A percentile compares a stretch with the other conserved stretches of the same genome.
phyloP scores from a whole-genome alignment of 2,888 invertebrate species.

The Epirrhoe tristata region DNA sequence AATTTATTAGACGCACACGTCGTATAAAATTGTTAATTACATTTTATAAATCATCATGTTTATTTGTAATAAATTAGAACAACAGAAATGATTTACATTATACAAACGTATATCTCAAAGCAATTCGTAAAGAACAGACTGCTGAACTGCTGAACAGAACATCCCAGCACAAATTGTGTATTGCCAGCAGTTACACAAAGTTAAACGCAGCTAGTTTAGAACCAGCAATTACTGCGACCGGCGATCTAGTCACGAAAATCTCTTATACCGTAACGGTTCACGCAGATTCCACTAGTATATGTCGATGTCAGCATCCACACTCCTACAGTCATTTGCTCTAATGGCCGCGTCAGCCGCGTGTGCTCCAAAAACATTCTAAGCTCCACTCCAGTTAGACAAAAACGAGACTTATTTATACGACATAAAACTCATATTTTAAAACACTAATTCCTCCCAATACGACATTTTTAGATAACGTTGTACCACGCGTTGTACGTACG shows the following conservation, averaged over 20 bases:
- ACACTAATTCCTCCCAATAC: slow-evolving; percentile 26
- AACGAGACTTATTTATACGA: slow-evolving; percentile 41
- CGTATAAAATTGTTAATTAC: no score
- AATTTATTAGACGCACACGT: no score
- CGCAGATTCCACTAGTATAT: slow-evolving; percentile 59
- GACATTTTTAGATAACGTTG: slow-evolving; percentile 33
- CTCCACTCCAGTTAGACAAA: slow-evolving; percentile 35
- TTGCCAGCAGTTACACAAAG: slow-evolving; percentile 24
- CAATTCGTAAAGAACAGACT: background rate
- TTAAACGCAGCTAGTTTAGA: slow-evolving; percentile 35
- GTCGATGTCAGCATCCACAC: slow-evolving; percentile 60
- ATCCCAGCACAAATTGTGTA: slow-evolving; percentile 1
- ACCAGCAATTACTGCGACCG: slow-evolving; percentile 58
- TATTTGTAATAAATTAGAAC: background rate
- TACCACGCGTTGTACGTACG: no score
- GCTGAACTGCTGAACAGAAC: slow-evolving; percentile 9
- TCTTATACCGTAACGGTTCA: slow-evolving; percentile 62
- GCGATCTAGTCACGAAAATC: slow-evolving; percentile 70
- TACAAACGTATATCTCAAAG: background rate
- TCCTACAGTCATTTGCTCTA: slow-evolving; percentile 70
- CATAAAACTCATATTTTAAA: slow-evolving; percentile 45
- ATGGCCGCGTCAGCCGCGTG: slow-evolving; percentile 58
- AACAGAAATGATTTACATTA: background rate
- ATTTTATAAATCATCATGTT: background rate
- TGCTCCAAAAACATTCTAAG: slow-evolving; percentile 43